phyloP scores from a whole-genome alignment of 2,888 invertebrate genomes.

The Chloroclysta siterata region DNA sequence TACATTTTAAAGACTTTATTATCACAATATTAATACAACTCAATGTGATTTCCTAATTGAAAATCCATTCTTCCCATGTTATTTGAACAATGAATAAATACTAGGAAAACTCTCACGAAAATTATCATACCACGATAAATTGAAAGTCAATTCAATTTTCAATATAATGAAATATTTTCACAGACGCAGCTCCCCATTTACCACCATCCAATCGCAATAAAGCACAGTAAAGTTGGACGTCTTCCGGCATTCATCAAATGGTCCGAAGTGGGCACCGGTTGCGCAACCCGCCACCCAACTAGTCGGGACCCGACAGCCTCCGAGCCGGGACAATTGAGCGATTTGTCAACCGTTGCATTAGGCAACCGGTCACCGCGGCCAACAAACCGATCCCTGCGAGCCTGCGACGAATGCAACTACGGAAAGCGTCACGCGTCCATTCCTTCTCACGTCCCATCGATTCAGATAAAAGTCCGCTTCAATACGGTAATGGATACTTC shows the following conservation, averaged over 20 bases:
- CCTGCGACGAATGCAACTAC: conserved; percentile 41
- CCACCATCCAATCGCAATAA: conserved; percentile 73
- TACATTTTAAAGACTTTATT: neutral
- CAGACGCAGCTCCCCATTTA: conserved; percentile 60
- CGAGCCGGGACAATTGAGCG: conserved; percentile 79
- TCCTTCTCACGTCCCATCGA: conserved; percentile 62
- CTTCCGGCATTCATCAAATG: conserved; percentile 78
- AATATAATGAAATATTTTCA: conserved; percentile 57
- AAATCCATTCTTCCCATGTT: neutral
- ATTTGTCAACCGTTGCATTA: conserved; percentile 81
- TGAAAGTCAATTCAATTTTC: conserved; percentile 49
- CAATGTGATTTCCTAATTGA: too few species aligned
- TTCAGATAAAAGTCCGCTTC: conserved; percentile 59
- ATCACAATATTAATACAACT: too few species aligned
- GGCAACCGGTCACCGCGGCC: conserved; percentile 70
- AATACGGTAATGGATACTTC: conserved; percentile 72
- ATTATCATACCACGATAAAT: conserved; percentile 45
- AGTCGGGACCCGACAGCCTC: conserved; percentile 63
- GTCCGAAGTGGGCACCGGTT: conserved; percentile 64
- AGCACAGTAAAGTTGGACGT: conserved; percentile 73
- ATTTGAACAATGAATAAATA: conserved; percentile 7
- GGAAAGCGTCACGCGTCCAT: conserved; percentile 52
- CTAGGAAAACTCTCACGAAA: conserved; percentile 34
- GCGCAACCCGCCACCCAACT: conserved; percentile 74
- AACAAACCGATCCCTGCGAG: conserved; percentile 58